These are phyloP conservation scores for Rhagoletis pomonella DNA, from an alignment of 1,140 invertebrate species.

Conservation along the genomic window DNA sequence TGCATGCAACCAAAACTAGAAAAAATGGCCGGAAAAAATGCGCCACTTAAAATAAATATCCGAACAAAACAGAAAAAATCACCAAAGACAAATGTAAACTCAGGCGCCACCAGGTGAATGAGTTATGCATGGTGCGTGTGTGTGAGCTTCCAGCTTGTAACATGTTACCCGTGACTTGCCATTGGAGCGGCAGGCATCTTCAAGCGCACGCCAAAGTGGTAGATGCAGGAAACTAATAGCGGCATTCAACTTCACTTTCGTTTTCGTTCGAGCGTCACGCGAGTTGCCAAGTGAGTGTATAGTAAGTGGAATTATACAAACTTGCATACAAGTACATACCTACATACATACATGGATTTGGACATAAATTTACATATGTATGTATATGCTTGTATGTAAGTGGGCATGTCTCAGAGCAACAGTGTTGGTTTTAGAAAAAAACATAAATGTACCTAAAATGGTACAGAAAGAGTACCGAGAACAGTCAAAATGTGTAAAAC, in stretches of 20 bases:
- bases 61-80: conserved; percentile 27
- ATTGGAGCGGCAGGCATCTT: conserved; percentile 1
- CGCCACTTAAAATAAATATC: conserved; percentile 44
- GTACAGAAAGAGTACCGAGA: too few species aligned
- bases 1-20: conserved; percentile 32
- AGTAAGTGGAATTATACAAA: neutral
- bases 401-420: too few species aligned
- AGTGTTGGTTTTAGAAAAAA: too few species aligned
- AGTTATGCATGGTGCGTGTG: neutral
- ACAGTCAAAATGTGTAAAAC: too few species aligned
- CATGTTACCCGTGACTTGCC: neutral
- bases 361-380: too few species aligned
- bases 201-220: neutral
- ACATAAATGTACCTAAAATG: too few species aligned
- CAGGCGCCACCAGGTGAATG: conserved; percentile 37
- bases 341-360: too few species aligned
- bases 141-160: conserved; percentile 23
- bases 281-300: conserved; percentile 27
- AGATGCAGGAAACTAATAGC: conserved; percentile 46
- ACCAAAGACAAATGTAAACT: neutral
- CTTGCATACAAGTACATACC: neutral
- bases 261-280: conserved; percentile 45
- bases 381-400: too few species aligned
- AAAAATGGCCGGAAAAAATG: conserved; percentile 47
- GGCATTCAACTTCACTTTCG: conserved; percentile 52